Evolutionary conservation across 1,140 invertebrate species (phyloP).

Genomic region (Cotesia chilonis): DNA sequence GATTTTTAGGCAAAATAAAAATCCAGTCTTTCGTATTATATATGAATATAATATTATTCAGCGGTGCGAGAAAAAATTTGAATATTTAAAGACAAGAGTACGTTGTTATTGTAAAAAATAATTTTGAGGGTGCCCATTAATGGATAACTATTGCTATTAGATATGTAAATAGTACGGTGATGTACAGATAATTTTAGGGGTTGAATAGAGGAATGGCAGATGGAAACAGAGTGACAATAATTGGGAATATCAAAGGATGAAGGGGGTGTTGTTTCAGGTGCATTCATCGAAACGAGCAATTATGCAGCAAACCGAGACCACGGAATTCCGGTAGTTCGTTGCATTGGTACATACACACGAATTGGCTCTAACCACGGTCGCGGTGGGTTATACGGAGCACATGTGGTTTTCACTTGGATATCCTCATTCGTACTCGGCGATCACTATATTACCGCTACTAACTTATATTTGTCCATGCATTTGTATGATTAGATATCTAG

Average conservation of each 20-base stretch:
- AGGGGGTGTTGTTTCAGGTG: conserved; percentile 50
- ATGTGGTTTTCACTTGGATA: conserved; percentile 47
- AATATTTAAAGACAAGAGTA: background rate
- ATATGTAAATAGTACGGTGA: no score
- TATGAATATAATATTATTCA: background rate
- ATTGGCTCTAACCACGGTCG: conserved; percentile 40
- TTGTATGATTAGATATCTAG: background rate
- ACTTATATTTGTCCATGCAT: background rate
- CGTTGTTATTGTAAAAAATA: no score
- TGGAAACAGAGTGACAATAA: conserved; percentile 47
- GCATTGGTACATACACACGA: conserved; percentile 29
- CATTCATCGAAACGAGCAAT: conserved; percentile 51
- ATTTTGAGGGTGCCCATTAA: no score
- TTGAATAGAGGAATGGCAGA: background rate
- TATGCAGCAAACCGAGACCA: conserved; percentile 56
- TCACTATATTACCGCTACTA: background rate
- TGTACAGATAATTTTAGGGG: no score
- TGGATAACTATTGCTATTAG: background rate
- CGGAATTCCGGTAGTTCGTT: conserved; percentile 51
- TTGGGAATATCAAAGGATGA: conserved; percentile 57
- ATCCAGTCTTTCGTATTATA: background rate
- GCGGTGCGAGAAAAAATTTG: background rate
- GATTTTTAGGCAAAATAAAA: background rate
- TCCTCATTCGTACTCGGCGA: conserved; percentile 1
- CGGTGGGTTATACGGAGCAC: conserved; percentile 30